Evolutionary conservation across 2,888 invertebrate species (phyloP).

Genomic region (Platycheirus rosarum): DNA sequence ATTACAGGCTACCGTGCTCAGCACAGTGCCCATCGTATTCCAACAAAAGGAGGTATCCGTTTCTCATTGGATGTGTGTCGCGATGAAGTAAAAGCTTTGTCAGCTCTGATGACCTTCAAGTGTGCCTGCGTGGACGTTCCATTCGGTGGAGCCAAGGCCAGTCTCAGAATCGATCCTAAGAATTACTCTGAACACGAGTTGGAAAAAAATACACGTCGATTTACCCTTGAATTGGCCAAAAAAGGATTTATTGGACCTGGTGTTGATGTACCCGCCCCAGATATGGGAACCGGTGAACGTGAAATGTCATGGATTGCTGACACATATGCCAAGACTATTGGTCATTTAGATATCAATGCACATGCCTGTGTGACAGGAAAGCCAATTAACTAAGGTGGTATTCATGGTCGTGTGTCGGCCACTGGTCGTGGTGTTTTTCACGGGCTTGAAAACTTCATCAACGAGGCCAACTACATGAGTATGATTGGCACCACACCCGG

Average conservation of each 20-base stretch:
- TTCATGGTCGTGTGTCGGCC: conserved; percentile 92
- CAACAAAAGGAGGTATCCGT: conserved; percentile 98
- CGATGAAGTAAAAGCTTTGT: conserved; percentile 91
- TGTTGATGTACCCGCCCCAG: conserved; percentile 92
- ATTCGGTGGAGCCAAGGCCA: conserved; percentile 90
- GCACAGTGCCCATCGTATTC: conserved; percentile 97
- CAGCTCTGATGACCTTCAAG: conserved; percentile 92
- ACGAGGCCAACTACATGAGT: conserved; percentile 89
- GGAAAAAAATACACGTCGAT: conserved; percentile 90
- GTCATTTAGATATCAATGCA: conserved; percentile 90
- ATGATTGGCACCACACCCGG: conserved; percentile 84
- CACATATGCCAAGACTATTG: conserved; percentile 90
- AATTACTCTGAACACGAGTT: conserved; percentile 88
- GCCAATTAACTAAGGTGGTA: conserved; percentile 93
- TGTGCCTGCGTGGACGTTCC: conserved; percentile 91
- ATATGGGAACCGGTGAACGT: conserved; percentile 90
- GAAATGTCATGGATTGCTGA: conserved; percentile 93
- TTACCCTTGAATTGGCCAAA: conserved; percentile 89
- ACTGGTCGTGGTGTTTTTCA: conserved; percentile 92
- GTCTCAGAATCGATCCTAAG: conserved; percentile 89
- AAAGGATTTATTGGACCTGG: conserved; percentile 91
- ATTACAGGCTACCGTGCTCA: conserved; percentile 99
- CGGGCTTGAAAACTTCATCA: conserved; percentile 88
- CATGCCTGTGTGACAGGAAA: conserved; percentile 94
- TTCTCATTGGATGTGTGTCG: conserved; percentile 87